These are phyloP conservation scores for Zonotrichia albicollis DNA, from an alignment of 2,797 vertebrate genomes.

Conservation along the genomic window DNA sequence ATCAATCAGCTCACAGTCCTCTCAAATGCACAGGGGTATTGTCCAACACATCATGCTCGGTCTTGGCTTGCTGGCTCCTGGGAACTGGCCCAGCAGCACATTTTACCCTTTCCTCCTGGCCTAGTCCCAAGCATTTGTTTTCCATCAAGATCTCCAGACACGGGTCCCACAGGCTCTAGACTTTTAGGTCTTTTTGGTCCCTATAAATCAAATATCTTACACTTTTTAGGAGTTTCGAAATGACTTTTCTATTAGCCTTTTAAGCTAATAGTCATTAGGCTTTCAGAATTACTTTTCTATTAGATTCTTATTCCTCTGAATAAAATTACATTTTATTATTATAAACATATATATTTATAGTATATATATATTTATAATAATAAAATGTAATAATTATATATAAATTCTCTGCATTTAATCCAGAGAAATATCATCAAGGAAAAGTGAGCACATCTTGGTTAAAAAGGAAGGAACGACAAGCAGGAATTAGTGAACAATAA, in stretches of 20 bases:
- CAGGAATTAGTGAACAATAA: background rate
- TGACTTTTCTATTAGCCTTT: background rate
- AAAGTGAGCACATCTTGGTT: background rate
- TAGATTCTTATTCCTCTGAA: background rate
- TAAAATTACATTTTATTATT: background rate
- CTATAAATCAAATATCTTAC: background rate
- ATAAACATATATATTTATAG: no score
- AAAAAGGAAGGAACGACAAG: background rate
- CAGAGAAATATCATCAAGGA: background rate
- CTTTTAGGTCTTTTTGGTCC: background rate
- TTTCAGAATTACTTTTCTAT: background rate
- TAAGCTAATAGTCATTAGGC: background rate
- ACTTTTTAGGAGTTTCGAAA: background rate
- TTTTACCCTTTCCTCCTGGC: background rate
- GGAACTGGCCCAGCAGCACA: no score
- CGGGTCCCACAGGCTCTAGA: background rate
- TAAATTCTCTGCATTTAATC: background rate
- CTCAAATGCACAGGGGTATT: background rate
- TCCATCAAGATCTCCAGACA: background rate
- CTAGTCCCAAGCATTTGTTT: background rate
- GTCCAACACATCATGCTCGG: accelerated
- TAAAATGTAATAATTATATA: no score
- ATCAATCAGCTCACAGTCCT: background rate
- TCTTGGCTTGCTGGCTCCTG: background rate
- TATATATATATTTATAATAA: no score